Conservation (phyloP, 1,140 invertebrate genomes). For the Solenopsis invicta region DNA sequence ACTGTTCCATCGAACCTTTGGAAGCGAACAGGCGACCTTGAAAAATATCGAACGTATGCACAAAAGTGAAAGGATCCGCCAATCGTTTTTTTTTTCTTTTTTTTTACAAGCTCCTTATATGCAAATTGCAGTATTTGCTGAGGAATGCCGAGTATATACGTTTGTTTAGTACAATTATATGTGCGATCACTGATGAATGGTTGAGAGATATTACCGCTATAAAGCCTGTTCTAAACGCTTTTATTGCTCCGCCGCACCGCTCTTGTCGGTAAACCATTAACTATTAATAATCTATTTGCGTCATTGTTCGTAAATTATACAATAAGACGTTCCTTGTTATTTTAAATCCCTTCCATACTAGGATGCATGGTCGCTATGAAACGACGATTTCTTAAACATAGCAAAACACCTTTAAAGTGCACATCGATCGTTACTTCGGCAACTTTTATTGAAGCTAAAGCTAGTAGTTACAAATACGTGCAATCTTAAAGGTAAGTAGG, state of each 20-base stretch:
- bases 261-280: slow-evolving; percentile 2
- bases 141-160: slow-evolving; percentile 34
- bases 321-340: slow-evolving; percentile 29
- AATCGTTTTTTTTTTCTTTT: slow-evolving; percentile 7
- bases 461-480: background rate
- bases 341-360: background rate
- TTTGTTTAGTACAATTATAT: slow-evolving; percentile 56
- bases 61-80: slow-evolving; percentile 66
- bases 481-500: background rate
- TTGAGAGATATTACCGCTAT: slow-evolving; percentile 31
- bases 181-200: slow-evolving; percentile 49
- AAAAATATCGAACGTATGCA: slow-evolving; percentile 63
- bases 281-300: slow-evolving; percentile 50
- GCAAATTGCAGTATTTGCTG: slow-evolving; percentile 52
- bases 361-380: background rate
- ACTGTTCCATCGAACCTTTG: slow-evolving; percentile 53
- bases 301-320: slow-evolving; percentile 41
- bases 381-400: slow-evolving; percentile 2
- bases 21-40: slow-evolving; percentile 58
- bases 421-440: slow-evolving; percentile 21
- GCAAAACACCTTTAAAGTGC: slow-evolving; percentile 3
- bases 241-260: slow-evolving; percentile 21
- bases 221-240: slow-evolving; percentile 20
- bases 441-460: slow-evolving; percentile 5
- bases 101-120: slow-evolving; percentile 53